Conservation (phyloP, 2,888 invertebrate genomes). For the Strigamia maritima region DNA sequence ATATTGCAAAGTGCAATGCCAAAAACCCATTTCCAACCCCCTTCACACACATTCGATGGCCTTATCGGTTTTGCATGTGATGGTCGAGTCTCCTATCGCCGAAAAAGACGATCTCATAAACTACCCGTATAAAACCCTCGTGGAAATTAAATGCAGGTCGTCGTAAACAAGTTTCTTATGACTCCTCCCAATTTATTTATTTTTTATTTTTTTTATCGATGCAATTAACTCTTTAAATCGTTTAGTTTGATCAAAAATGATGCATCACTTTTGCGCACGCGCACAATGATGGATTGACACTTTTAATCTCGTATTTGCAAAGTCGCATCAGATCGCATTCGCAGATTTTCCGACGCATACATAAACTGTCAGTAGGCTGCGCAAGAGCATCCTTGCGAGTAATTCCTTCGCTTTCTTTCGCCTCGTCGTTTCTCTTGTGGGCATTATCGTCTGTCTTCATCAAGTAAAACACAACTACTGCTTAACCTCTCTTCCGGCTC, state of each 20-base stretch:
- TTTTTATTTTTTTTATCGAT: not conserved
- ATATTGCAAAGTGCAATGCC: not conserved
- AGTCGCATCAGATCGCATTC: slow-evolving; percentile 1
- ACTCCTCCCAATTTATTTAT: not conserved
- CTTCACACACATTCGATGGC: not conserved
- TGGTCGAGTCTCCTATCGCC: not conserved
- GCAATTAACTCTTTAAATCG: not conserved
- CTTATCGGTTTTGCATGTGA: slow-evolving; percentile 3
- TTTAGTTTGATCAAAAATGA: not conserved
- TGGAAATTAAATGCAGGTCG: not conserved
- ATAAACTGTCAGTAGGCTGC: slow-evolving; percentile 2
- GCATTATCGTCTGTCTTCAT: slow-evolving; percentile 10
- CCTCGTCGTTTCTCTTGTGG: not conserved
- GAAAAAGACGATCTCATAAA: not conserved
- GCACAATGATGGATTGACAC: not conserved
- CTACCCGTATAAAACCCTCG: not conserved
- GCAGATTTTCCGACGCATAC: not conserved
- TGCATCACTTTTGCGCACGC: not conserved
- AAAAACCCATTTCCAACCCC: not conserved
- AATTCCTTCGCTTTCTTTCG: not conserved
- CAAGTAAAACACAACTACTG: not conserved
- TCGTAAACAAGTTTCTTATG: not conserved
- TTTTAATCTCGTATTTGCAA: not conserved
- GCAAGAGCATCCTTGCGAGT: not conserved
- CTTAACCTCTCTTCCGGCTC: slow-evolving; percentile 9